Evolutionary conservation across 2,888 invertebrate genomes (phyloP), one percentile per base, ranked within the genome.

Genomic region (Drosophila mimetica): DNA sequence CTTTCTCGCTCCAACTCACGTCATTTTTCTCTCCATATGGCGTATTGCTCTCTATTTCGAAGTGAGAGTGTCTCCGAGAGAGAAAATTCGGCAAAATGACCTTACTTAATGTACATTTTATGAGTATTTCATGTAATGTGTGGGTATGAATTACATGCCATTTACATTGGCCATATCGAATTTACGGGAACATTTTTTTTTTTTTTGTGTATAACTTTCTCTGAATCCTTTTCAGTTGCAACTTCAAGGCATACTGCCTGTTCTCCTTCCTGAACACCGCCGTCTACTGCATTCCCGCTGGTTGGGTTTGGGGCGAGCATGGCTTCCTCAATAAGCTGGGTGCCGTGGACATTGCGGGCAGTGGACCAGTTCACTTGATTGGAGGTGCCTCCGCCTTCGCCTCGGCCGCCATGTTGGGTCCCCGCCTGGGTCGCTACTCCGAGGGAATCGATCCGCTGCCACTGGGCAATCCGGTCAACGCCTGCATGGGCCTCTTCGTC

Each of bases 291-390:
- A 94, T 98, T 67, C 98, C 98, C 0, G 98, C 98, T 0, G 97
- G 97, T 1, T 98, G 97, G 97, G 95, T 97, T 34, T 97, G 97
- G 97, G 96, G 96, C 1, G 94, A 95, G 28, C 96, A 97, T 89
- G 98, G 97, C 0, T 98, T 97, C 91, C 93, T 98, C 6, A 95
- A 95, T 79, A 93, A 94, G 61, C 87, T 98, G 84, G 98, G 98
- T 0, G 97, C 95, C 1, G 96, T 98, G 0, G 98, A 98, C 90
- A 97, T 98, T 55, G 98, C 98, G 0, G 98, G 98, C 5, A 96
- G 96, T 4, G 97, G 97, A 2, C 96, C 97, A 4, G 98, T 98
- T 1, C 98, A 98, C 92, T 93, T 98, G 42, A 95, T 97, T 94
- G 95, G 95, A 67, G 95, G 95, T 0, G 93, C 94, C 25, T 93